Evolutionary conservation across 2,888 invertebrate genomes (phyloP), one percentile per base, ranked within the genome.

Genomic region (Eupithecia exiguata): DNA sequence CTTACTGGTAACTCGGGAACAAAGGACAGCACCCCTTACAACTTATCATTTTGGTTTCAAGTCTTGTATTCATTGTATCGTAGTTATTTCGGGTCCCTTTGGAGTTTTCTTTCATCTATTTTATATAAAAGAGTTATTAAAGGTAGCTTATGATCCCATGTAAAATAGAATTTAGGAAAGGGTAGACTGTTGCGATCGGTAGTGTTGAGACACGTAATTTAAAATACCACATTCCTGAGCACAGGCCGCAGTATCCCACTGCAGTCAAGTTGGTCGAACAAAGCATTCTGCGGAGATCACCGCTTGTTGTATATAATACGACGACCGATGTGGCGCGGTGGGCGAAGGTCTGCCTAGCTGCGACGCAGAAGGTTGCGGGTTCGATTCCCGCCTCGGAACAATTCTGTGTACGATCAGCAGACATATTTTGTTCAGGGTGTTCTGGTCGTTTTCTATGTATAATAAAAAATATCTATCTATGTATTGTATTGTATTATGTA

Each of bases 61-160:
- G 35, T 21, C 63, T 36, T 38, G 18, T 63, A 63, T 63, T 36
- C 16, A 36, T 36, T 36, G 18, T 58, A 25, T 58, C 53, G 38
- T 38, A 38, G 63, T 65, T 65, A 65, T 65, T 65, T 38, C n/a
- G 21, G 63, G 38, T n/a, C 5, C 5, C 63, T n/a, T n/a, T 21
- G 49, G 49, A 53, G n/a, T n/a, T 35, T n/a, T n/a, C 38, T 38
- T 65, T 65, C 36, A 65, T 65, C 38, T 65, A 36, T 65, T 36
- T 62, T 62, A 35, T 36, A n/a, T 38, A 65, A 36, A 21, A 38
- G n/a, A n/a, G n/a, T n/a, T n/a, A 65, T 18, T 12, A 10, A 38
- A 36, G 18, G 36, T 12, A 36, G 63, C 38, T 36, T 53, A 38
- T 36, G 36, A 36, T 65, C 35, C n/a, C 38, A 14, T n/a, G 12